A percentile compares a stretch with the other conserved stretches of the same genome.
phyloP scores from a whole-genome alignment of 2,113 vertebrate species.

The Struthio camelus region DNA sequence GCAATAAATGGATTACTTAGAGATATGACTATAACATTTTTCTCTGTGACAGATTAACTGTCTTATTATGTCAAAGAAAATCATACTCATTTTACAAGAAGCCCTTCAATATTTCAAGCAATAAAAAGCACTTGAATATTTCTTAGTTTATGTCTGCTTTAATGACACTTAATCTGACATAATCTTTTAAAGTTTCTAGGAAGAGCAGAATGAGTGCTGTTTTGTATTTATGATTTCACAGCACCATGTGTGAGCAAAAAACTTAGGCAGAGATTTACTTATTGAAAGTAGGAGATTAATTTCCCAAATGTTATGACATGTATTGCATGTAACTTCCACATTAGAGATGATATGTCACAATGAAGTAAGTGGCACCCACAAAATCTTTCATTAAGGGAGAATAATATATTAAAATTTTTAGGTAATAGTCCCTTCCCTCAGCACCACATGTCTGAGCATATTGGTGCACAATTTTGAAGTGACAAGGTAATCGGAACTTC shows the following conservation, averaged over 20 bases:
- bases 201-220: not conserved
- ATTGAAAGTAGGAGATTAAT: not conserved
- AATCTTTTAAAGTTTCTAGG: constrained; percentile 31
- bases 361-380: not conserved
- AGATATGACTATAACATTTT: not conserved
- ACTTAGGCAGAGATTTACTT: not conserved
- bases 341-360: not conserved
- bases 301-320: not conserved
- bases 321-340: not conserved
- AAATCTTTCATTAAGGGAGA: not conserved
- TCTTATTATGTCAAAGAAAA: not conserved
- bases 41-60: not conserved
- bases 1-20: not conserved
- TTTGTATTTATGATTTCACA: constrained; percentile 11
- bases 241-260: not conserved
- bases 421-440: not conserved
- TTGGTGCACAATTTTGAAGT: not conserved
- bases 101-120: not conserved
- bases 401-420: not conserved
- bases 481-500: not conserved
- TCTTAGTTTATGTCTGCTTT: too few species aligned
- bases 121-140: not conserved
- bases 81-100: not conserved
- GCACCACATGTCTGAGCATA: not conserved
- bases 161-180: not conserved